Evolutionary conservation across 2,113 vertebrate species (phyloP).

Genomic region (Mirounga angustirostris): DNA sequence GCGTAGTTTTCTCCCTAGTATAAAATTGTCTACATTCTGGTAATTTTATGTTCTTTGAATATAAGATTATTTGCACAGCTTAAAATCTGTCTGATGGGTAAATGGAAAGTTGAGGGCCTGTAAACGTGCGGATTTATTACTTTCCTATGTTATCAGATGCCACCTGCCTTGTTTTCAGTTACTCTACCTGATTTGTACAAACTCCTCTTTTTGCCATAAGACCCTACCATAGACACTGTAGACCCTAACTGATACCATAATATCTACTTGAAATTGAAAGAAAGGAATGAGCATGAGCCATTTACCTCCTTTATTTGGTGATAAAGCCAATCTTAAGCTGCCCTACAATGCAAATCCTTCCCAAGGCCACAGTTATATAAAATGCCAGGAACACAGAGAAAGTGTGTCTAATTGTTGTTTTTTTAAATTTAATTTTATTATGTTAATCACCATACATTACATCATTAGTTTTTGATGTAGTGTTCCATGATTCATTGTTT

Average conservation of each 20-base stretch:
- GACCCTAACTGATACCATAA: not conserved
- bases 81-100: not conserved
- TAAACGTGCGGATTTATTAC: not conserved
- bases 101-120: not conserved
- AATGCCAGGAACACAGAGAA: not conserved
- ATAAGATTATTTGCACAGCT: not conserved
- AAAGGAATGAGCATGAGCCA: not conserved
- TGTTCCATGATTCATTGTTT: too few species aligned
- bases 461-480: too few species aligned
- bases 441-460: too few species aligned
- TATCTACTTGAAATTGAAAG: not conserved
- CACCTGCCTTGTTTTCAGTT: not conserved
- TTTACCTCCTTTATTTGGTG: not conserved
- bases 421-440: not conserved
- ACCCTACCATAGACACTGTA: not conserved
- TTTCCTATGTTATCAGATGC: not conserved
- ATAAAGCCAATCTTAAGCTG: not conserved
- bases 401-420: not conserved
- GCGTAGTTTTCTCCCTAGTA: not conserved
- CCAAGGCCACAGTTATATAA: not conserved
- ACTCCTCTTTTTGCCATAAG: not conserved
- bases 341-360: not conserved
- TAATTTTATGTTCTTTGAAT: not conserved
- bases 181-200: not conserved
- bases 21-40: not conserved